Conservation (phyloP, 2,113 vertebrate species). For the Danionella cerebrum region DNA sequence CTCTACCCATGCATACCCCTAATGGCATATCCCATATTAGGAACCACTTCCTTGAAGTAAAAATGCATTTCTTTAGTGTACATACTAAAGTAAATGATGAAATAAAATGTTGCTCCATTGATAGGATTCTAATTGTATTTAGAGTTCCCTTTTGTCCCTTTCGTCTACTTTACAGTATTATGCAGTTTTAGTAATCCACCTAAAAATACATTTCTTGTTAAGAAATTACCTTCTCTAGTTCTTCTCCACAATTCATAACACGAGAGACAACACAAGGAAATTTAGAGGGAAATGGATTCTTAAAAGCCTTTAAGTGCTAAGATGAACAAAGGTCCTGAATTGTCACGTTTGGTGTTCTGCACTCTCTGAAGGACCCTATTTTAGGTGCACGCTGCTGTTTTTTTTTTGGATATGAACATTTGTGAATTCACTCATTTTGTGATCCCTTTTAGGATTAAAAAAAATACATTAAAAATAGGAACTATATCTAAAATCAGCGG, state of each 20-base stretch:
- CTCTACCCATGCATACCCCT: too few relatives aligned
- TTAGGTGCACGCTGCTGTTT: slow-evolving; percentile 49
- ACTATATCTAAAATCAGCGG: too few relatives aligned
- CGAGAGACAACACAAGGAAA: neutral
- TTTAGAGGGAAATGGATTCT: slow-evolving; percentile 8
- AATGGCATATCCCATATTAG: too few relatives aligned
- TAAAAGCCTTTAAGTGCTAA: slow-evolving; percentile 36
- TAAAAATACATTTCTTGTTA: neutral
- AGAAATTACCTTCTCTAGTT: neutral
- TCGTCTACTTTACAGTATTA: too few relatives aligned
- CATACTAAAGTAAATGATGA: too few relatives aligned
- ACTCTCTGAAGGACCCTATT: slow-evolving; percentile 55
- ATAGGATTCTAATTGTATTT: too few relatives aligned
- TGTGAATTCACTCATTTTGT: too few relatives aligned
- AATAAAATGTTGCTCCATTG: too few relatives aligned
- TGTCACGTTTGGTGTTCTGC: slow-evolving; percentile 53
- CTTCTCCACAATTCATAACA: neutral
- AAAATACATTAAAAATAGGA: too few relatives aligned
- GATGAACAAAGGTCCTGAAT: slow-evolving; percentile 47
- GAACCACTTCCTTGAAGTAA: too few relatives aligned
- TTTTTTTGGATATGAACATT: slow-evolving; percentile 33
- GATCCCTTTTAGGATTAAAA: slow-evolving; percentile 10
- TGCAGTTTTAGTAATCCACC: neutral
- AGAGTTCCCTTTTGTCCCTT: too few relatives aligned
- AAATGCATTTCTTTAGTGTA: too few relatives aligned